phyloP scores from a whole-genome alignment of 2,797 vertebrate genomes.

The Melanogrammus aeglefinus region DNA sequence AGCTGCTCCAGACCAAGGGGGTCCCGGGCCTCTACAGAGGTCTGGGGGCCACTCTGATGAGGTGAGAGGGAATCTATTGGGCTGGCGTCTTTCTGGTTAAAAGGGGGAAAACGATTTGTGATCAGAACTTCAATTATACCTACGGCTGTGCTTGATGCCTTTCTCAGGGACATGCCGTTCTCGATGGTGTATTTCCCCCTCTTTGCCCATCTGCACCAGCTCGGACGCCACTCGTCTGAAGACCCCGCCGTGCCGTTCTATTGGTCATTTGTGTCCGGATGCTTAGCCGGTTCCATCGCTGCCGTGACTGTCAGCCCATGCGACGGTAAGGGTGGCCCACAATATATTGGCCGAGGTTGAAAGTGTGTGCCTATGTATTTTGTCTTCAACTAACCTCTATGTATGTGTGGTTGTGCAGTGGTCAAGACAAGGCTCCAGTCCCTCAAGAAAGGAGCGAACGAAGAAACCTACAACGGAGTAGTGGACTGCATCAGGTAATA shows the following conservation, averaged over 20 bases:
- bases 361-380: neutral
- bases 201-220: conserved; percentile 79
- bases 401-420: conserved; percentile 58
- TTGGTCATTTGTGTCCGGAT: conserved; percentile 81
- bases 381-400: neutral
- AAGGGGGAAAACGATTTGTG: neutral
- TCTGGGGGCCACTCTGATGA: conserved; percentile 80
- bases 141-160: neutral
- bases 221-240: conserved; percentile 66
- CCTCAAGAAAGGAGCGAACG: conserved; percentile 78
- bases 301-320: conserved; percentile 82
- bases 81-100: neutral
- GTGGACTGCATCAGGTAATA: conserved; percentile 78
- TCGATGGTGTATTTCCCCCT: conserved; percentile 83
- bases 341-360: neutral
- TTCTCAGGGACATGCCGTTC: conserved; percentile 80
- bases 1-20: conserved; percentile 78
- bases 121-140: neutral
- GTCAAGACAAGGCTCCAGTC: conserved; percentile 83
- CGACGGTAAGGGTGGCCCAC: conserved; percentile 69
- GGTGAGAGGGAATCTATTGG: conserved; percentile 57
- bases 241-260: conserved; percentile 74
- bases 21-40: conserved; percentile 79
- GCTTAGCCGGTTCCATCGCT: conserved; percentile 74
- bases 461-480: conserved; percentile 82